Evolutionary conservation across 2,113 vertebrate genomes (phyloP).

Genomic region (Callorhinus ursinus): DNA sequence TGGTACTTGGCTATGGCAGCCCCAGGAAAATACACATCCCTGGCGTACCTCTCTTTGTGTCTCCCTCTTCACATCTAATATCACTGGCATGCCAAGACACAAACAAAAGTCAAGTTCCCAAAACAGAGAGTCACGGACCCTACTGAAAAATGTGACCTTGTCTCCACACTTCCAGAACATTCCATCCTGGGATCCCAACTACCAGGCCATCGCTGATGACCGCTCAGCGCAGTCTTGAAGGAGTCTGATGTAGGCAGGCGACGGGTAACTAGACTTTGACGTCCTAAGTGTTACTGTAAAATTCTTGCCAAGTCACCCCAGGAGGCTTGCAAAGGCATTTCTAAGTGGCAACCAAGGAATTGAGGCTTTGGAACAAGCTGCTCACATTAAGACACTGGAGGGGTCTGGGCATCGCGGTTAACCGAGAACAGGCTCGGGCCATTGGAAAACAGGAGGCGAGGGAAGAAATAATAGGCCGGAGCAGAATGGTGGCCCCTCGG

Average conservation of each 20-base stretch:
- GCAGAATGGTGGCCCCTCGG: accelerated
- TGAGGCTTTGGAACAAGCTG: not conserved
- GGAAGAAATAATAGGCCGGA: not conserved
- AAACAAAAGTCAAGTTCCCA: accelerated
- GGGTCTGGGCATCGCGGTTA: accelerated
- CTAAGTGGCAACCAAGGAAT: not conserved
- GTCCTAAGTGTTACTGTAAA: accelerated
- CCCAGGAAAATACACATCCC: not conserved
- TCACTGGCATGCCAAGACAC: accelerated
- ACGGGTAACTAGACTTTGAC: accelerated
- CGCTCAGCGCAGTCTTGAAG: not conserved
- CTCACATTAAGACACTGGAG: no score
- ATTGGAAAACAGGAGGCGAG: not conserved
- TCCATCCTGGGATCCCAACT: not conserved
- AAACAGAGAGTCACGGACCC: not conserved
- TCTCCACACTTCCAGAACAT: not conserved
- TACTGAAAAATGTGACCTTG: not conserved
- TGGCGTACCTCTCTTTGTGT: accelerated
- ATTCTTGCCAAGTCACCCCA: not conserved
- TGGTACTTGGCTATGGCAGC: accelerated
- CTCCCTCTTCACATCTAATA: not conserved
- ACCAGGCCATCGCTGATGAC: accelerated
- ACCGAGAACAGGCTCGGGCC: accelerated
- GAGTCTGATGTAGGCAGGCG: accelerated
- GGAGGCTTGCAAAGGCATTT: not conserved